Percentiles rank a stretch among this genome's conserved stretches.
Evolutionary conservation across 2,888 invertebrate species (phyloP).

Genomic region (Campoplex capitator): DNA sequence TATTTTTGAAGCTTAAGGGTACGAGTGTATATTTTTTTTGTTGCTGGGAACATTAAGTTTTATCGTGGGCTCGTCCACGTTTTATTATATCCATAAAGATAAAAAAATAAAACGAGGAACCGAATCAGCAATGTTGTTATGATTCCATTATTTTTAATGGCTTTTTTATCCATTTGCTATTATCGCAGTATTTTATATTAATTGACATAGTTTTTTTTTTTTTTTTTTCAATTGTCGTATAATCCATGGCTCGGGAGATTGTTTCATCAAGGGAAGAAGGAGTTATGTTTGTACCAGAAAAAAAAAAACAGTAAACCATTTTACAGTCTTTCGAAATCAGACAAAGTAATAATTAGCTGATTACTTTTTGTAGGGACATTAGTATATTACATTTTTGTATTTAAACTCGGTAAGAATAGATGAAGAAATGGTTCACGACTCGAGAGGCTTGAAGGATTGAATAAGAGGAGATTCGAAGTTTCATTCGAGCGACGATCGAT

Average conservation of each 20-base stretch:
- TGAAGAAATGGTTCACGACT: neutral
- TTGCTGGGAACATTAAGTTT: neutral
- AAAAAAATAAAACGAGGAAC: neutral
- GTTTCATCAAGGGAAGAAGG: neutral
- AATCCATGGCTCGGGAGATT: neutral
- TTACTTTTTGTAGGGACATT: neutral
- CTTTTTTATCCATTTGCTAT: neutral
- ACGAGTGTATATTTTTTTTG: neutral
- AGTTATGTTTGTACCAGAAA: neutral
- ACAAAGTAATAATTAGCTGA: slow-evolving; percentile 1
- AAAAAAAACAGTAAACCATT: neutral
- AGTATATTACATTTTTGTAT: neutral
- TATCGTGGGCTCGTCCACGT: neutral
- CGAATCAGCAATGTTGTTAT: neutral
- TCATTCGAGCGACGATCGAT: neutral
- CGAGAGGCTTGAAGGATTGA: neutral
- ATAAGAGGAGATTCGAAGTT: neutral
- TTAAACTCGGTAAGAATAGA: neutral
- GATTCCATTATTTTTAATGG: neutral
- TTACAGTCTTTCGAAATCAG: neutral
- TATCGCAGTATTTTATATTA: neutral
- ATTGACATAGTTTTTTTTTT: neutral
- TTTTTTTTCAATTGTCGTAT: neutral
- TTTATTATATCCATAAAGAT: neutral
- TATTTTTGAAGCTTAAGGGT: neutral